A percentile compares a stretch with the other conserved stretches of the same genome.
phyloP scores from a whole-genome alignment of 2,888 invertebrate species.

The Torymus auratus region DNA sequence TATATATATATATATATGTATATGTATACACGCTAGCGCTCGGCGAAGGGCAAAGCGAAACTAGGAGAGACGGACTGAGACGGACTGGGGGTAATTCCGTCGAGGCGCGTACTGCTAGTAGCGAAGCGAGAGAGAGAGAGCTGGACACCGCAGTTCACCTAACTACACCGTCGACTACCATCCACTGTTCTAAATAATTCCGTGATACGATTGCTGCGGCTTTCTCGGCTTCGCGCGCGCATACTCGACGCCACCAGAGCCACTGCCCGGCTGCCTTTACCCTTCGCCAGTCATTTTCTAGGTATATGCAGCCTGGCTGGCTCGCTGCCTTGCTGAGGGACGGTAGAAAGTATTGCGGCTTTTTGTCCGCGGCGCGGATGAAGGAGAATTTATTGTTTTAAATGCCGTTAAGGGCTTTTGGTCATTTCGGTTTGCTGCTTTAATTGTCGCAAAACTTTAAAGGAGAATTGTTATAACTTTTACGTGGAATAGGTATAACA shows the following conservation, averaged over 20 bases:
- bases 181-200: constrained; percentile 76
- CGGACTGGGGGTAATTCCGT: constrained; percentile 59
- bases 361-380: no score
- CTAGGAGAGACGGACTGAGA: constrained; percentile 52
- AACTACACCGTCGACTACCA: constrained; percentile 73
- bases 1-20: no score
- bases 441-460: no score
- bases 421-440: no score
- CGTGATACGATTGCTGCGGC: constrained; percentile 74
- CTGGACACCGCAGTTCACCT: constrained; percentile 74
- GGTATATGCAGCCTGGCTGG: neutral
- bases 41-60: constrained; percentile 60
- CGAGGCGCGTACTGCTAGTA: constrained; percentile 35
- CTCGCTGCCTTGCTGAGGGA: constrained; percentile 26
- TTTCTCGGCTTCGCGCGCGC: constrained; percentile 61
- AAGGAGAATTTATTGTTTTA: no score
- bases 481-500: no score
- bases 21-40: neutral
- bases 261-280: constrained; percentile 4
- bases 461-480: no score
- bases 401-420: no score
- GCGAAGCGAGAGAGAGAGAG: neutral
- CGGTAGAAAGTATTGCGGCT: no score
- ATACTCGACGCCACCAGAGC: constrained; percentile 30
- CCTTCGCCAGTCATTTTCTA: constrained; percentile 28